Conservation (phyloP, 1,140 invertebrate species). For the Drosophila nannoptera region DNA sequence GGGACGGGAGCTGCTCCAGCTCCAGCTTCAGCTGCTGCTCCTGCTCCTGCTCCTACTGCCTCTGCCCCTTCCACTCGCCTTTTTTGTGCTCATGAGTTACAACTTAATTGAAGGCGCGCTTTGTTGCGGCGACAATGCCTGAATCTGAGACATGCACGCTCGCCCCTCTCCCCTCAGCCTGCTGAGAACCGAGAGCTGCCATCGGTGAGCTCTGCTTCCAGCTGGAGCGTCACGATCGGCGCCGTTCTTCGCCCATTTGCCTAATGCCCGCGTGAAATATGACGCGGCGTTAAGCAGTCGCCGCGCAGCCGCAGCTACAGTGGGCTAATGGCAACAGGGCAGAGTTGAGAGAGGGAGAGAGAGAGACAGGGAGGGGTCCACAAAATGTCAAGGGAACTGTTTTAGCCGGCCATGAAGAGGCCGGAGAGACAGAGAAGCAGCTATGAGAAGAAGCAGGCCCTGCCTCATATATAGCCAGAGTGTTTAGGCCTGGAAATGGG, state of each 20-base stretch:
- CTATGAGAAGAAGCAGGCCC: no score
- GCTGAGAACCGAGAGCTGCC: constrained; percentile 21
- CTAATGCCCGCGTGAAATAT: constrained; percentile 72
- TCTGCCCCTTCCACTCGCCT: not conserved
- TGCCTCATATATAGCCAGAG: no score
- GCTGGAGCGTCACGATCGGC: constrained; percentile 69
- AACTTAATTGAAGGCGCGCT: constrained; percentile 75
- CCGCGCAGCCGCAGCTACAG: constrained; percentile 45
- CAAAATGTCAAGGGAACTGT: no score
- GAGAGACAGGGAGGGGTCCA: no score
- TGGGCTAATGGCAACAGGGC: constrained; percentile 15
- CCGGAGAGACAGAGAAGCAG: no score
- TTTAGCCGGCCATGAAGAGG: no score
- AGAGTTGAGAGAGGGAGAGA: not conserved
- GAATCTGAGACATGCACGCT: no score
- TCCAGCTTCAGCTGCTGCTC: no score
- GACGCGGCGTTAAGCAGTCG: constrained; percentile 75
- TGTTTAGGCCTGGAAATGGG: no score
- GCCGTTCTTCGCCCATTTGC: constrained; percentile 53
- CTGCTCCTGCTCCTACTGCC: constrained; percentile 1
- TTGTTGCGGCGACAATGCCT: constrained; percentile 34
- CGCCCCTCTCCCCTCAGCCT: constrained; percentile 6
- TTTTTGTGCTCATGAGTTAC: constrained; percentile 62
- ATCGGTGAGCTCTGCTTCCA: not conserved
- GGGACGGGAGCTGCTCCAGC: not conserved